Conservation (phyloP, 2,797 vertebrate species). For the Graptemys geographica region DNA sequence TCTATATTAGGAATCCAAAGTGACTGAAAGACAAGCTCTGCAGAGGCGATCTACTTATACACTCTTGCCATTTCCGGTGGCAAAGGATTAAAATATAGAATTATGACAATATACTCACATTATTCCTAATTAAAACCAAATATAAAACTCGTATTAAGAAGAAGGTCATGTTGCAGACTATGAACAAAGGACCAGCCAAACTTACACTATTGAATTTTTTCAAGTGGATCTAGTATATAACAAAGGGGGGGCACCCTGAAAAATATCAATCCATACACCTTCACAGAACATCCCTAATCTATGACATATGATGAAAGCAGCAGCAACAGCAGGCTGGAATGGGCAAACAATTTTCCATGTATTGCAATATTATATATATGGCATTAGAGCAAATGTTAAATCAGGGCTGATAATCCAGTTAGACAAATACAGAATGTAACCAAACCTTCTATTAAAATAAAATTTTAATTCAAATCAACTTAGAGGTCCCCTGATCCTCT, state of each 20-base stretch:
- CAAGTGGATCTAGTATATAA: neutral
- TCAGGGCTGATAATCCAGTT: neutral
- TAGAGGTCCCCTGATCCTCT: neutral
- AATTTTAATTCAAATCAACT: conserved; percentile 29
- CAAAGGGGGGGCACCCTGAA: neutral
- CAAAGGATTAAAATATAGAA: neutral
- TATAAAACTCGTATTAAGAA: neutral
- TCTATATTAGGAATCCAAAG: neutral
- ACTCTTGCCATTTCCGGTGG: accelerated
- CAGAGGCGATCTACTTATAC: neutral
- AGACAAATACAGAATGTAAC: neutral
- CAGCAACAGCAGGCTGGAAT: neutral
- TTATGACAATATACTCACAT: neutral
- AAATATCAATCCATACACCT: neutral
- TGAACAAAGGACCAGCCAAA: conserved; percentile 2
- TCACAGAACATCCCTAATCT: conserved; percentile 28
- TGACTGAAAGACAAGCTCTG: neutral
- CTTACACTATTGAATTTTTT: neutral
- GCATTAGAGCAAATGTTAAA: neutral
- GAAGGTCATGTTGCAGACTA: neutral
- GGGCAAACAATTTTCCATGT: neutral
- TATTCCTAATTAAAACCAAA: neutral
- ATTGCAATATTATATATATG: conserved; percentile 24
- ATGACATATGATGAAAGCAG: conserved; percentile 6
- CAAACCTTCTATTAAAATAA: conserved; percentile 31